Conservation (phyloP, 2,113 vertebrate species). For the Isurus oxyrinchus region DNA sequence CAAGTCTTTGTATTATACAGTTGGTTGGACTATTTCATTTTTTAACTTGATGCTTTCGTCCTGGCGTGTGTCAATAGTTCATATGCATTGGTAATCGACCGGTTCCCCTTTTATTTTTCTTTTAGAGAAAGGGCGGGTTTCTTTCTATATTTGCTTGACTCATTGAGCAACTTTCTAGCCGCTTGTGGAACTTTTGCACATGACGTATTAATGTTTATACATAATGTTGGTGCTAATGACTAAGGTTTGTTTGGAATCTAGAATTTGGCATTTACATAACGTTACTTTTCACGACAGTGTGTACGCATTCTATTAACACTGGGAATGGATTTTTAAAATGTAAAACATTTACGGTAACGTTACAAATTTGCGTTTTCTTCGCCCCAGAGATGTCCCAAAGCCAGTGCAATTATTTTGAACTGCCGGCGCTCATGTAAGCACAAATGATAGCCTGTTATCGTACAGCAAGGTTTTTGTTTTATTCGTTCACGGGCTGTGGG, state of each 20-base stretch:
- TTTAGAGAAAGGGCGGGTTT: neutral
- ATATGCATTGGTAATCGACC: neutral
- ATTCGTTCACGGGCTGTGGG: too few relatives aligned
- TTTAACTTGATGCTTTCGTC: neutral
- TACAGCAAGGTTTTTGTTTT: neutral
- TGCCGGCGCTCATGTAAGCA: too few relatives aligned
- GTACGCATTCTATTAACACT: neutral
- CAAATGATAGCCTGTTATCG: neutral
- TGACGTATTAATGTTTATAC: neutral
- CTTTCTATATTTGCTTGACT: neutral
- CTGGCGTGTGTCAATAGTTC: neutral
- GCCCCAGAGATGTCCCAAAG: neutral
- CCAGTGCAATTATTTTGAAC: neutral
- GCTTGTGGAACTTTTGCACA: neutral
- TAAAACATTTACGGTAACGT: neutral
- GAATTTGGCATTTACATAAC: neutral
- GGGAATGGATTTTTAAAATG: neutral
- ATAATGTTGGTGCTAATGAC: neutral
- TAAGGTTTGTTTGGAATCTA: neutral
- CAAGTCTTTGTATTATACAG: neutral
- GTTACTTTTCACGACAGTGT: neutral
- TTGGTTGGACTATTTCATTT: neutral
- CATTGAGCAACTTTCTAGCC: neutral
- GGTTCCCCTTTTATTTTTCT: neutral
- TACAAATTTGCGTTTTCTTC: neutral